Base-by-base conservation (phyloP, 2,113 vertebrate genomes). In the Naja naja region DNA sequence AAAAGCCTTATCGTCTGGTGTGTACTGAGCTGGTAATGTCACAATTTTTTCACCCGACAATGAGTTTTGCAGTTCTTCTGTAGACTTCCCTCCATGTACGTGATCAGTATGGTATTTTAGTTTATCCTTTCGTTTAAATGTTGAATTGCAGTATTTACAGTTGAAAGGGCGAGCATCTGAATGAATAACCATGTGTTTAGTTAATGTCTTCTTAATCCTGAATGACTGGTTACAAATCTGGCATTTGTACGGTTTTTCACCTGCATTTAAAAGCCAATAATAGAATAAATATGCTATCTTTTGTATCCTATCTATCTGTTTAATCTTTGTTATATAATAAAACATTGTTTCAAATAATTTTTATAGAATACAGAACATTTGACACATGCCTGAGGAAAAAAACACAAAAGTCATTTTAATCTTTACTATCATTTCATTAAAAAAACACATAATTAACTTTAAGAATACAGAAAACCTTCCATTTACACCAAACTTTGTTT, bases 121-220 rank as follows among this genome's bases (percentile, higher is more conserved):
- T 94, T 99, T 99, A 97, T 99, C 99, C 89, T 99, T 99, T 89
- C 99, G 97, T 95, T 99, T 99, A 94, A 99, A 99, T 4, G 99
- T 99, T 94, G 99, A 98, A 85, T 98, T 99, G 96, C 99, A 99
- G 95, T 99, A 98, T 4, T 98, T 98, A 95, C 99, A 99, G 97
- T 98, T 99, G 93, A 99, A 99, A 87, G 99, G 99, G 8, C 99
- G 98, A 34, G 98, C 98, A 69, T 99, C 99, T 23, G 99, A 99
- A 96, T 99, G 99, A 95, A 99, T 99, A 95, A 99, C 99, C 98
- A 99, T 98, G 97, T 99, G 99, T 96, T 99, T 99, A 0, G 98
- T 99, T 97, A 99, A 95, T 0, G 99, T 99, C 97, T 99, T 99
- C 98, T 99, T 99, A 96, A 99, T 99, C 94, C 99, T 98, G 93